phyloP scores from a whole-genome alignment of 2,888 invertebrate species.

The Mythimna impura region DNA sequence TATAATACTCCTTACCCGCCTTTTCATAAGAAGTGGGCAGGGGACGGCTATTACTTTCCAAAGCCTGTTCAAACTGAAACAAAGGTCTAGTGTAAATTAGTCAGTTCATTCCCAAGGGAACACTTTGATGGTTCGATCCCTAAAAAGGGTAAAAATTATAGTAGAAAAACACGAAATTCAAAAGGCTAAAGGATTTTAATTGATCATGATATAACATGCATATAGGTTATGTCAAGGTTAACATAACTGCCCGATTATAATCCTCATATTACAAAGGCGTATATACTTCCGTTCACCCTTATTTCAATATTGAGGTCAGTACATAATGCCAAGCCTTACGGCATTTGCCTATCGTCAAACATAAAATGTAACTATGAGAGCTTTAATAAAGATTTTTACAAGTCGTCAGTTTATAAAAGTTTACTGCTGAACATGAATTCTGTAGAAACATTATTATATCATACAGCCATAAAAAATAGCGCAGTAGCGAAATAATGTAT shows the following conservation, averaged over 20 bases:
- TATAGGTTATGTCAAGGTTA: slow-evolving; percentile 15
- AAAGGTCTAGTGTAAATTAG: slow-evolving; percentile 1
- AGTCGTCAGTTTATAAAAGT: not conserved
- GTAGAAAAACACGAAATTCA: slow-evolving; percentile 33
- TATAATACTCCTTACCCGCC: no score
- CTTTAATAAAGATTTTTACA: slow-evolving; percentile 3
- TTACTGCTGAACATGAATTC: not conserved
- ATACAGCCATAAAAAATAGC: no score
- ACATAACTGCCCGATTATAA: slow-evolving; percentile 5
- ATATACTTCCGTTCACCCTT: slow-evolving; percentile 20
- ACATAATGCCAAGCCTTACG: slow-evolving; percentile 7
- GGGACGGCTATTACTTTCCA: not conserved
- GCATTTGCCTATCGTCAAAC: not conserved
- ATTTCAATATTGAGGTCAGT: slow-evolving; percentile 31
- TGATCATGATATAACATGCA: slow-evolving; percentile 1
- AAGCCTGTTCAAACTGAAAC: not conserved
- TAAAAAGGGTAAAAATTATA: slow-evolving; percentile 33
- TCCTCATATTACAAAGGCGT: not conserved
- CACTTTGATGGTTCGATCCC: not conserved
- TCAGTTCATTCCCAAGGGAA: slow-evolving; percentile 9
- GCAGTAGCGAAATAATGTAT: no score
- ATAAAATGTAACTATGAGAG: not conserved
- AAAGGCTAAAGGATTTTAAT: slow-evolving; percentile 3
- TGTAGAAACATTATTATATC: no score
- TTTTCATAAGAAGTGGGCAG: no score